Percentiles rank a stretch among this genome's conserved stretches.
phyloP scores from a whole-genome alignment of 2,113 vertebrate genomes.

The Takifugu flavidus region DNA sequence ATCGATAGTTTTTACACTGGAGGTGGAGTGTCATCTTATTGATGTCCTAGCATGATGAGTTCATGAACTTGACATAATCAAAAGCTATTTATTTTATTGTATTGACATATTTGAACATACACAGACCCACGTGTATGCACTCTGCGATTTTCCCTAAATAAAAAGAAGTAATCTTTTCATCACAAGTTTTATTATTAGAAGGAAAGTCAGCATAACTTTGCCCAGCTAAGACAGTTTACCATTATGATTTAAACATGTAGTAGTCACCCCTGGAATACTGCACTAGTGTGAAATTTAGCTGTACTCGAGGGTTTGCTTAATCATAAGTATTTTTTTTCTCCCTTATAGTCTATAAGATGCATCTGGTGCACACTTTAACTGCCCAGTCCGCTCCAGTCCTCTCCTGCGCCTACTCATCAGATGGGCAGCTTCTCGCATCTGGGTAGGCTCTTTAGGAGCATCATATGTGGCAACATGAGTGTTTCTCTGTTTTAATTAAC shows the following conservation, averaged over 20 bases:
- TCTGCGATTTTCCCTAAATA: too few relatives aligned
- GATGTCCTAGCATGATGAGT: neutral
- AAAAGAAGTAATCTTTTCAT: neutral
- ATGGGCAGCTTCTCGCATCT: slow-evolving; percentile 86
- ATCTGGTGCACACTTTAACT: slow-evolving; percentile 75
- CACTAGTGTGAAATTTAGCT: neutral
- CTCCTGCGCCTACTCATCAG: slow-evolving; percentile 85
- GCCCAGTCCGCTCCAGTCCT: slow-evolving; percentile 88
- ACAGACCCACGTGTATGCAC: too few relatives aligned
- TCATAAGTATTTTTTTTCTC: slow-evolving; percentile 1
- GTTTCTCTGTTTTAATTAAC: too few relatives aligned
- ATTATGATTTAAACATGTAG: neutral
- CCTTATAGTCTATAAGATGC: slow-evolving; percentile 79
- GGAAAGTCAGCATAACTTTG: neutral
- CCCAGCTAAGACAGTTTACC: neutral
- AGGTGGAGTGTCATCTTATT: slow-evolving; percentile 69
- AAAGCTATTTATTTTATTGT: neutral
- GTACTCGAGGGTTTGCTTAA: neutral
- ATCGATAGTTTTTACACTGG: slow-evolving; percentile 63
- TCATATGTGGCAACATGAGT: too few relatives aligned
- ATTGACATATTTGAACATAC: neutral
- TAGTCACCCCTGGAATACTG: neutral
- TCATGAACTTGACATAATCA: neutral
- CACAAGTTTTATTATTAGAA: neutral
- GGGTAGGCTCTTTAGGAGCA: slow-evolving; percentile 71